phyloP scores from a whole-genome alignment of 2,888 invertebrate genomes.

The Heteropelma amictum region DNA sequence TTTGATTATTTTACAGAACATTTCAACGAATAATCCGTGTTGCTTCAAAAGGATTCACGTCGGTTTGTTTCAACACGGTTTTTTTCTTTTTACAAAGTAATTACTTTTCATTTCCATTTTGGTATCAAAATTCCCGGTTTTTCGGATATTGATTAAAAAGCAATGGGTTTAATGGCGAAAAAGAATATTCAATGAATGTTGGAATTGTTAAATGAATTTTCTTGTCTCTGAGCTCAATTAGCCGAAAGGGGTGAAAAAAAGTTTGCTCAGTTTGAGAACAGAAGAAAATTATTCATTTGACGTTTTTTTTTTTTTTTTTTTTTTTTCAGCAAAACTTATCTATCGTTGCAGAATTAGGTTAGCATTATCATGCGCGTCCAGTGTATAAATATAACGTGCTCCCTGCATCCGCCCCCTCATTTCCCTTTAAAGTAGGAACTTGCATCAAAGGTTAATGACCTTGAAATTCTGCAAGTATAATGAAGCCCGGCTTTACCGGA shows the following conservation, averaged over 20 bases:
- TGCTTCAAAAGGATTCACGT: no score
- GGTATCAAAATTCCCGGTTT: no score
- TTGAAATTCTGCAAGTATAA: neutral
- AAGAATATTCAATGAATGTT: neutral
- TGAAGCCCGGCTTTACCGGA: neutral
- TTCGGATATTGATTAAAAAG: neutral
- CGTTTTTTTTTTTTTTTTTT: neutral
- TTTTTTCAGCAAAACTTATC: neutral
- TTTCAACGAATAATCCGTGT: no score
- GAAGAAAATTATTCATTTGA: no score
- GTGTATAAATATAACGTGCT: neutral
- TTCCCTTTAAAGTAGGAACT: neutral
- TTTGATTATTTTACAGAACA: no score
- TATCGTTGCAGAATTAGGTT: neutral
- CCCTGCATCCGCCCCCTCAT: neutral
- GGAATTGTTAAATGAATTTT: neutral
- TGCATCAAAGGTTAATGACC: neutral
- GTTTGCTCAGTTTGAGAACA: neutral
- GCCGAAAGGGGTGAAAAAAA: conserved; percentile 5
- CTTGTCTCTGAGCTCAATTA: neutral
- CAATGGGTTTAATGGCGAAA: neutral
- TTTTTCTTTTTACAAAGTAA: no score
- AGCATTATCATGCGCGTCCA: neutral
- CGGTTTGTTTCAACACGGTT: no score
- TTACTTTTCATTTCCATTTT: no score